Conservation (phyloP, 2,888 invertebrate genomes). For the Epistrophe eligans region DNA sequence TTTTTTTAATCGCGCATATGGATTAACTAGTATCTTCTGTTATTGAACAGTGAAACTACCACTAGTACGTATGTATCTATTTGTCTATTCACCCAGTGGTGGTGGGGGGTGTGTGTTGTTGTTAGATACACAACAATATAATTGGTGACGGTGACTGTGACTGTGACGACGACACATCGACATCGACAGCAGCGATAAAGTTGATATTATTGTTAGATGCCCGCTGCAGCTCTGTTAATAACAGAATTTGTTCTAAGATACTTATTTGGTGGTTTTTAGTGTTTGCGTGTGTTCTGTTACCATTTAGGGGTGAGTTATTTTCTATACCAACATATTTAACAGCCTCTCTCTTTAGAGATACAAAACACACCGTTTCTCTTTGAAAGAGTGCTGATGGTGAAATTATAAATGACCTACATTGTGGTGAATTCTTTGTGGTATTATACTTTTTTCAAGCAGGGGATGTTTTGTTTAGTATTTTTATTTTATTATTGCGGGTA, state of each 20-base stretch:
- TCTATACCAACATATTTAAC: neutral
- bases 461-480: neutral
- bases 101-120: conserved; percentile 27
- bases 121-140: conserved; percentile 33
- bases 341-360: neutral
- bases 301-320: conserved; percentile 7
- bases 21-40: conserved; percentile 65
- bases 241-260: neutral
- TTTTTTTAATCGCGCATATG: conserved; percentile 9
- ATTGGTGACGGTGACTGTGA: neutral
- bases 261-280: neutral
- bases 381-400: conserved; percentile 4
- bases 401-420: conserved; percentile 23
- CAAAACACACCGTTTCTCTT: neutral
- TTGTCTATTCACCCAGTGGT: neutral
- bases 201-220: conserved; percentile 7
- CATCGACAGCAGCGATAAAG: neutral
- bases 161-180: conserved; percentile 9
- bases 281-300: conserved; percentile 14
- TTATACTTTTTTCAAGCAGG: neutral
- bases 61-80: conserved; percentile 17
- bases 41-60: conserved; percentile 58
- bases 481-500: no score
- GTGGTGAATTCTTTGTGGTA: neutral
- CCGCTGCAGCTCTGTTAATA: conserved; percentile 8